phyloP scores from a whole-genome alignment of 2,113 vertebrate genomes.

The Periophthalmodon schlosseri region DNA sequence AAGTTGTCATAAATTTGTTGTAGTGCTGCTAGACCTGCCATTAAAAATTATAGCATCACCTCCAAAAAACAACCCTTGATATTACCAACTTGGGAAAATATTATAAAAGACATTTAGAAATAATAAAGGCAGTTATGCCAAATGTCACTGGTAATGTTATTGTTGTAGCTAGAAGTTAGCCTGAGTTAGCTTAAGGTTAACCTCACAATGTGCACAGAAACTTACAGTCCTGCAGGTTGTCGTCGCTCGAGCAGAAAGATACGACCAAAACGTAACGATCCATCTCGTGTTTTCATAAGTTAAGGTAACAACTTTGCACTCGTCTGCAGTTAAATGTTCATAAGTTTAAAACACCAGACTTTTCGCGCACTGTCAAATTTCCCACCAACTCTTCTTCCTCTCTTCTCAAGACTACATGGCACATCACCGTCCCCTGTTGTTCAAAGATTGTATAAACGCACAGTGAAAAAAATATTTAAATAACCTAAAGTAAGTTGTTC shows the following conservation, averaged over 20 bases:
- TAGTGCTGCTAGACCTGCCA: slow-evolving; percentile 55
- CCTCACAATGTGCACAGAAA: not conserved
- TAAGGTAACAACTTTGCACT: not conserved
- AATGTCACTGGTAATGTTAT: not conserved
- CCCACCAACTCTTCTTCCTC: slow-evolving; percentile 56
- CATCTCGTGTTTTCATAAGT: slow-evolving; percentile 33
- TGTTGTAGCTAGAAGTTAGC: not conserved
- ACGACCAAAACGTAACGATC: slow-evolving; percentile 63
- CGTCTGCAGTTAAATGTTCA: not conserved
- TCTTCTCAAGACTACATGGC: not conserved
- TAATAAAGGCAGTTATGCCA: not conserved
- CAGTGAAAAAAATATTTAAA: not conserved
- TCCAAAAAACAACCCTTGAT: not conserved
- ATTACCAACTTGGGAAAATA: not conserved
- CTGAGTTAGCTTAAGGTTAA: not conserved
- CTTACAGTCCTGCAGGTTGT: slow-evolving; percentile 48
- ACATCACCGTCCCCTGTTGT: slow-evolving; percentile 32
- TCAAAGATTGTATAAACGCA: not conserved
- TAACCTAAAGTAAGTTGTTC: too few relatives aligned
- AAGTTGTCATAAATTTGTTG: slow-evolving; percentile 51
- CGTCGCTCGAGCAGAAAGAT: slow-evolving; percentile 38
- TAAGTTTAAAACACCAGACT: not conserved
- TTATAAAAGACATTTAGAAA: not conserved
- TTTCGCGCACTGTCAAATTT: slow-evolving; percentile 60
- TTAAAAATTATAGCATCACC: not conserved